These are phyloP conservation scores for Pachypanchax playfairii DNA, from an alignment of 2,113 vertebrate genomes.

Conservation along the genomic window DNA sequence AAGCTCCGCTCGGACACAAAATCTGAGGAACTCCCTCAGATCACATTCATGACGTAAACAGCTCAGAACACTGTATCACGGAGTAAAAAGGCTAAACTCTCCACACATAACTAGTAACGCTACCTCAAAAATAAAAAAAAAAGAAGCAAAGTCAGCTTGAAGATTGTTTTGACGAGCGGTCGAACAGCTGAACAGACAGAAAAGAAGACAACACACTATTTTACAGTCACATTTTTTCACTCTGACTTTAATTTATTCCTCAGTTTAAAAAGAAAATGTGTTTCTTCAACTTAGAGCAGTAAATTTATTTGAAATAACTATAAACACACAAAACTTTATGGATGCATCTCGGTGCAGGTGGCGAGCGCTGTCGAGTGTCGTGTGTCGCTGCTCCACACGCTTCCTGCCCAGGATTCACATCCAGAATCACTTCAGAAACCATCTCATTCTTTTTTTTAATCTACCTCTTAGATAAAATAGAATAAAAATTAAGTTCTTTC, in stretches of 20 bases:
- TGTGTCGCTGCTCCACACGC: constrained; percentile 19
- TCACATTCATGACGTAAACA: too few relatives aligned
- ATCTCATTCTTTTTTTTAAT: constrained; percentile 87
- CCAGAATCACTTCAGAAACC: constrained; percentile 73
- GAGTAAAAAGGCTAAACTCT: constrained; percentile 67
- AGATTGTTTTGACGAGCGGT: constrained; percentile 71
- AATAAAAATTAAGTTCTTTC: constrained; percentile 69
- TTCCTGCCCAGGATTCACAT: constrained; percentile 48
- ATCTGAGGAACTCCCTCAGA: too few relatives aligned
- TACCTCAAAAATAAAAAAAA: constrained; percentile 72
- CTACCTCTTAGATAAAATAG: constrained; percentile 89
- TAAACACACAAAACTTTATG: constrained; percentile 16
- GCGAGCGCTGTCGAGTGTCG: constrained; percentile 4
- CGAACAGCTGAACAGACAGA: constrained; percentile 19
- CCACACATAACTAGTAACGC: constrained; percentile 82
- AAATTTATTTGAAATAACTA: constrained; percentile 12
- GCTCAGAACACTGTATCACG: constrained; percentile 43
- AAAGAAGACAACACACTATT: too few relatives aligned
- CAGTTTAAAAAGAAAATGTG: constrained; percentile 38
- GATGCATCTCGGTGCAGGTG: constrained; percentile 43
- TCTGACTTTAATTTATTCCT: constrained; percentile 69
- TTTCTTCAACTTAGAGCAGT: too few relatives aligned
- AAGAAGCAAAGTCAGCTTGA: constrained; percentile 73
- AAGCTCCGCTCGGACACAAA: too few relatives aligned
- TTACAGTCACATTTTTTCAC: constrained; percentile 21